phyloP scores from a whole-genome alignment of 2,113 vertebrate genomes.

The Macrotis lagotis region DNA sequence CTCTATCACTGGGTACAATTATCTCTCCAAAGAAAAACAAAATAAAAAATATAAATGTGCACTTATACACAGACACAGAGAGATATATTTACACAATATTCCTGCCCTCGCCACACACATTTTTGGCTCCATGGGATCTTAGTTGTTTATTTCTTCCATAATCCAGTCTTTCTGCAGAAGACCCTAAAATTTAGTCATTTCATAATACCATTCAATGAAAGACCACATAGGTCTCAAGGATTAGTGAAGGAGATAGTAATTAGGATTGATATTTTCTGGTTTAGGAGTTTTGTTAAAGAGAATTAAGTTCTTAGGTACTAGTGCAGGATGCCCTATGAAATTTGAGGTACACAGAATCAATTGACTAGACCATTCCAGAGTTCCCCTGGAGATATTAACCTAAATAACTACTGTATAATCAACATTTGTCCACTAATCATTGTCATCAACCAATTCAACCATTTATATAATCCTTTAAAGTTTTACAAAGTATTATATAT shows the following conservation, averaged over 20 bases:
- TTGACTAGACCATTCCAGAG: neutral
- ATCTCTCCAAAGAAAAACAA: conserved; percentile 74
- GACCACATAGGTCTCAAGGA: neutral
- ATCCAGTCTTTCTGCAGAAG: neutral
- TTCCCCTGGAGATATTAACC: neutral
- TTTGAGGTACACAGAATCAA: neutral
- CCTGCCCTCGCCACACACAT: neutral
- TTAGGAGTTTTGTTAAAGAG: neutral
- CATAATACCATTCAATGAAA: neutral
- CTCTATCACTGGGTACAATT: conserved; percentile 82
- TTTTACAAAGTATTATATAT: neutral
- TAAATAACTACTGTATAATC: neutral
- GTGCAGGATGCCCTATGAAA: neutral
- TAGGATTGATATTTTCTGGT: neutral
- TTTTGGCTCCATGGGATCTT: neutral
- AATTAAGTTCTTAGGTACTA: neutral
- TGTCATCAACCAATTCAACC: neutral
- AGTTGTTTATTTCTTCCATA: neutral
- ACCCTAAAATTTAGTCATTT: neutral
- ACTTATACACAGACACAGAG: neutral
- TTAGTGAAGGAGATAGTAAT: neutral
- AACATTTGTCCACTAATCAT: neutral
- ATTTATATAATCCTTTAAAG: neutral
- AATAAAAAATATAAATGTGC: conserved; percentile 20
- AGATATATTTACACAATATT: conserved; percentile 24